phyloP scores from a whole-genome alignment of 2,113 vertebrate genomes.

The Meriones unguiculatus region DNA sequence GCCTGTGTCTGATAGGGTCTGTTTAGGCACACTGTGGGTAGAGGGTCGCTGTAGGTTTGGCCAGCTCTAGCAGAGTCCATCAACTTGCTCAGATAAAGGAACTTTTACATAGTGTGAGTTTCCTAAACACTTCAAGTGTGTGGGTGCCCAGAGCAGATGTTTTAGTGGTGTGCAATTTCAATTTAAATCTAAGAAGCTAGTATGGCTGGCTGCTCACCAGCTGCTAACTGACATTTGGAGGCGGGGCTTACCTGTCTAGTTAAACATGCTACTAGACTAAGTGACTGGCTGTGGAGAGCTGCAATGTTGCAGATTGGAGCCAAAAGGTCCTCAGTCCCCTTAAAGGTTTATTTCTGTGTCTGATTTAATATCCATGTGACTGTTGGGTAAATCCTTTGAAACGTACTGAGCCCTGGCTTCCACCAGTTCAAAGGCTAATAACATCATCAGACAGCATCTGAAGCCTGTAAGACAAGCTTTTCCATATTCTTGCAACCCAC shows the following conservation, averaged over 20 bases:
- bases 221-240: neutral
- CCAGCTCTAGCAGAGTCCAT: neutral
- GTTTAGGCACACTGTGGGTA: neutral
- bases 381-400: neutral
- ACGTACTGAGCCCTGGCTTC: neutral
- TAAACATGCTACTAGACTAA: neutral
- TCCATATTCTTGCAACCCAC: neutral
- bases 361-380: neutral
- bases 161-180: neutral
- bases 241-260: neutral
- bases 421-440: neutral
- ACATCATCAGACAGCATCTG: neutral
- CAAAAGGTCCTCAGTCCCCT: neutral
- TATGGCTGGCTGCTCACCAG: neutral
- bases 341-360: neutral
- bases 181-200: neutral
- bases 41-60: neutral
- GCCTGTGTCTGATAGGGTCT: neutral
- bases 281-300: neutral
- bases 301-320: neutral
- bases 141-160: neutral
- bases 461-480: neutral
- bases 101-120: neutral
- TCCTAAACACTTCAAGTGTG: neutral
- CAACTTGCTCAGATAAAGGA: neutral